Evolutionary conservation across 2,113 vertebrate species (phyloP), one percentile per base, ranked within the genome.

Genomic region (Hystrix cristata): DNA sequence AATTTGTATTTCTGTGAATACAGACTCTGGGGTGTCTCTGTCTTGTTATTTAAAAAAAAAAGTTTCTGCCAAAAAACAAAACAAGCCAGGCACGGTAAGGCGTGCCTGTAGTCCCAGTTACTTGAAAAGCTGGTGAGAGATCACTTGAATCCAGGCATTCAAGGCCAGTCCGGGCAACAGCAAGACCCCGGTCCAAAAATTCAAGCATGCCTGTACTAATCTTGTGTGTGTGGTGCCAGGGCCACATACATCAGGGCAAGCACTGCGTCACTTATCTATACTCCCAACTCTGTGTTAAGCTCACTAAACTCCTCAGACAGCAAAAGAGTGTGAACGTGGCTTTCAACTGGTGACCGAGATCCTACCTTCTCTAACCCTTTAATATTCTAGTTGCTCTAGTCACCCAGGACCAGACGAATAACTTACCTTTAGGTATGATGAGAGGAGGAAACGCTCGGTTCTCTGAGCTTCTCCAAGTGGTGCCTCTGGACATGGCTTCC

Each of bases 61-160:
- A 91, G 15, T 57, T 69, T 91, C 71, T 60, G 11, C 55, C 27
- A 89, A 72, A 88, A 81, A 46, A 87, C 19, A 84, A 95, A 96
- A 81, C 6, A 60, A 94, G 27, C 34, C 43, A 29, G 23, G 29
- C n/a, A 80, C 60, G 14, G 29, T 51, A 38, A 48, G 12, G 5
- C 7, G 1, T 74, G 25, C 9, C 14, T 48, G 43, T 43, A 16
- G 43, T 74, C 34, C 25, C 59, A 34, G 69, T 34, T 65, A 43
- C 18, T 14, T 29, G 29, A 21, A 69, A 85, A 2, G 3, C 55
- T 62, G 71, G 72, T 29, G 34, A 14, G 43, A 64, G 48, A 67
- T 43, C 48, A 25, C 34, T 78, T 78, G 82, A 55, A 38, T 51
- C 65, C 29, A 18, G 48, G 60, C 65, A 19, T 34, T 59, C 12